Base-by-base conservation (phyloP, 2,797 vertebrate genomes). In the Enteromius viviparus region DNA sequence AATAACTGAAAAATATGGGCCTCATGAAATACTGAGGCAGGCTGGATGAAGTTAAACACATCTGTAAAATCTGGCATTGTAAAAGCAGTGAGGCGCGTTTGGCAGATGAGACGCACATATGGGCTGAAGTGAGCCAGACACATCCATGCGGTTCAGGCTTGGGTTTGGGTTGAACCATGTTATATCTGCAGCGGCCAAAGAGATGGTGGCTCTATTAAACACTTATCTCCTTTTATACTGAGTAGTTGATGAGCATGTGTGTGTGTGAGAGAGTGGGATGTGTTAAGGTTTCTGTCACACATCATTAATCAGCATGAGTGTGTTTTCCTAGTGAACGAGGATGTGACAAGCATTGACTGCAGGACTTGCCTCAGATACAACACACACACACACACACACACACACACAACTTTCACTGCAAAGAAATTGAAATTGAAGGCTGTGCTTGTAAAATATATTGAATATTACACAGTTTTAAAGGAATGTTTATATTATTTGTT, bases 231-330 rank as follows among this genome's bases (percentile, higher is more conserved):
- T 42, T 34, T 53, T 62, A 37, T 70, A n/a, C 47, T 8, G 19
- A 69, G 14, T 19, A 80, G 6, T 19, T 49, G 21, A 75, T 71
- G 49, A 42, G 23, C 62, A 77, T 42, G 42, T 42, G 42, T 42
- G 42, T 42, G 49, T 62, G 42, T 45, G 65, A 62, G 80, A 45
- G 29, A 14, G 81, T 80, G 75, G 60, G 83, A 78, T 53, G 82
- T 86, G 83, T 80, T 86, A 75, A 80, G n/a, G 80, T 40, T 45
- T 68, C 37, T 71, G 70, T 76, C 70, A 82, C 76, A 77, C 53
- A 62, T 80, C 82, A 84, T 87, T 78, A 86, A 80, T 64, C 72
- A 76, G 60, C 32, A 72, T n/a, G 49, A 82, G 55, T 60, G 75
- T 68, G 80, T 78, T 82, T 78, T 78, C 80, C 58, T 51, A 53